Percentiles rank a stretch among this genome's conserved stretches.
phyloP scores from a whole-genome alignment of 2,113 vertebrate genomes.

The Micromys minutus region DNA sequence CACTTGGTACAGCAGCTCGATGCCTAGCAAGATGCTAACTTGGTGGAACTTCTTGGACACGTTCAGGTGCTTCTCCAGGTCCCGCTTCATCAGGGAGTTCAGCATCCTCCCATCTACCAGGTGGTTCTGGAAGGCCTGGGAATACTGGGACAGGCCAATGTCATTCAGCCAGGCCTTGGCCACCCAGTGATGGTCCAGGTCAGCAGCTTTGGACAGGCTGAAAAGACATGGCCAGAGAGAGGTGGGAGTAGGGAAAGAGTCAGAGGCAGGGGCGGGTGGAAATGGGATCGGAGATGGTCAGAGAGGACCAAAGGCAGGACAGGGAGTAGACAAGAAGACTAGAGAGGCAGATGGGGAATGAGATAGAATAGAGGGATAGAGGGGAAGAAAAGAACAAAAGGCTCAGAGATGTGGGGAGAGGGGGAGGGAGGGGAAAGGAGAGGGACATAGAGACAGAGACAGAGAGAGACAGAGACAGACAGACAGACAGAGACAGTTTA shows the following conservation, averaged over 20 bases:
- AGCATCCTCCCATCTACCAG: constrained; percentile 91
- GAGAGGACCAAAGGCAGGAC: background rate
- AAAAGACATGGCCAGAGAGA: constrained; percentile 3
- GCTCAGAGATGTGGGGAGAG: background rate
- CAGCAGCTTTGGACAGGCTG: constrained; percentile 91
- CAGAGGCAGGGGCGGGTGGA: background rate
- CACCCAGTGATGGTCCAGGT: constrained; percentile 95
- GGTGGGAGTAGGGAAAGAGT: background rate
- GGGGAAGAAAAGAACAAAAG: background rate
- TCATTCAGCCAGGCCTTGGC: constrained; percentile 93
- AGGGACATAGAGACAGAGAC: background rate
- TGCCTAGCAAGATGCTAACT: constrained; percentile 91
- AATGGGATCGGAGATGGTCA: background rate
- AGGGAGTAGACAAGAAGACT: background rate
- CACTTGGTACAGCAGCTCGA: constrained; percentile 90
- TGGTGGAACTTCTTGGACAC: constrained; percentile 92
- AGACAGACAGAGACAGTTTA: background rate
- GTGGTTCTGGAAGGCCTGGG: constrained; percentile 92
- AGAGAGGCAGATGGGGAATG: background rate
- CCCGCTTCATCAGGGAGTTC: constrained; percentile 88
- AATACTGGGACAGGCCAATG: constrained; percentile 91
- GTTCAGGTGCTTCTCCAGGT: constrained; percentile 90
- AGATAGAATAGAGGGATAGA: background rate
- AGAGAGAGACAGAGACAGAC: background rate
- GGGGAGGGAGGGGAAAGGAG: no score